phyloP scores from a whole-genome alignment of 2,113 vertebrate species.

The Carollia perspicillata region DNA sequence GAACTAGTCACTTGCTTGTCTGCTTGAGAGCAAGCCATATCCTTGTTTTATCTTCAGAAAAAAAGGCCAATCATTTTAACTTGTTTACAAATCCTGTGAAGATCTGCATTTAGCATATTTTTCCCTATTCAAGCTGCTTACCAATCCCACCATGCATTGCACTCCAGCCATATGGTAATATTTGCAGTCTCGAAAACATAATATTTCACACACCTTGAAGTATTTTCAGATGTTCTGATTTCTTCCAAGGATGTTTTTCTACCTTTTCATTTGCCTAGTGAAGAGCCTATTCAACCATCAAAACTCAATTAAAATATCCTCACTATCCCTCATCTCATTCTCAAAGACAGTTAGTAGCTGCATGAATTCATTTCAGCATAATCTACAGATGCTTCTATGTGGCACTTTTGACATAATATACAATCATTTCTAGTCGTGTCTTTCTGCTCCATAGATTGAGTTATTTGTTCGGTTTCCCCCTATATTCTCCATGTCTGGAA shows the following conservation, averaged over 20 bases:
- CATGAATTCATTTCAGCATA: background rate
- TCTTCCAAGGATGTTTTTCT: background rate
- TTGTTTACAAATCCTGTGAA: background rate
- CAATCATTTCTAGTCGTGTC: background rate
- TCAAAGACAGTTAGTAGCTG: background rate
- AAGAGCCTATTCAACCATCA: background rate
- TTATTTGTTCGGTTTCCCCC: background rate
- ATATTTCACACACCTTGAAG: background rate
- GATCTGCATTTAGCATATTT: background rate
- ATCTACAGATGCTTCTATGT: background rate
- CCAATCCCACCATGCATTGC: background rate
- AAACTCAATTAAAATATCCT: background rate
- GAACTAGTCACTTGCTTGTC: background rate
- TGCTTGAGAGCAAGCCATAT: background rate
- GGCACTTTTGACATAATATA: background rate
- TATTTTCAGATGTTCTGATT: background rate
- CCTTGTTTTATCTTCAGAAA: background rate
- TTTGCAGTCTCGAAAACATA: background rate
- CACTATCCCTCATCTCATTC: background rate
- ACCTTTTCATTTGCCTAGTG: background rate
- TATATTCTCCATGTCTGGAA: background rate
- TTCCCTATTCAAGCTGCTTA: background rate
- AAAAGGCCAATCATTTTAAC: background rate
- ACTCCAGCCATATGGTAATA: background rate
- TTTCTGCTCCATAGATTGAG: background rate